Evolutionary conservation across 2,797 vertebrate genomes (phyloP), one percentile per base, ranked within the genome.

Genomic region (Pelobates cultripes): DNA sequence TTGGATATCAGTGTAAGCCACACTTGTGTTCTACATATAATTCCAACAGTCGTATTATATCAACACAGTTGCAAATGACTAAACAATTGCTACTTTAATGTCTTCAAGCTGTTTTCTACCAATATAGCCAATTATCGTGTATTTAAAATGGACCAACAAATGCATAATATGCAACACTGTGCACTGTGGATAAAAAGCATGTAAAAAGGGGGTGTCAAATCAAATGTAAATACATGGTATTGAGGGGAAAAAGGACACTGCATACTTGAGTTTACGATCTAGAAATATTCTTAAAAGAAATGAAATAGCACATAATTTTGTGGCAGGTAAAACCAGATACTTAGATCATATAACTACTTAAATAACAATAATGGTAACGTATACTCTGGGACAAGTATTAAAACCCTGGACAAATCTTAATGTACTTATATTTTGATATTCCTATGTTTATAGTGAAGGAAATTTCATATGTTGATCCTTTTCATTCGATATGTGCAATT

Each of bases 11-110:
- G 47, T 51, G 10, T 51, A 51, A 10, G 14, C 3, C 12, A 28
- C 61, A 3, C 3, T 28, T 64, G 57, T 64, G 61, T 40, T 28
- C 40, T 2, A 40, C 61, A 40, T 64, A 64, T 28, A 64, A 64
- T 64, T 64, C 57, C 15, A n/a, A n/a, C 15, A 66, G 17, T 41
- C 17, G 28, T 28, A 66, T 66, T 28, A 17, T 66, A 15, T 42
- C 66, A 68, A 15, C 66, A 68, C 66, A 68, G 42, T 5, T 40
- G n/a, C 28, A 64, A 64, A n/a, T 64, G 61, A 64, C 61, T 64
- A 64, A 64, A 64, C 61, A 64, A 64, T 64, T 64, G 17, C 61
- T 64, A 64, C 61, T 64, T 64, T 64, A 64, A 64, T 64, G 61
- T 64, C 61, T 64, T 17, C 61, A 64, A 64, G 61, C 61, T 64